Percentiles rank a stretch among this genome's conserved stretches.
phyloP scores from a whole-genome alignment of 2,797 vertebrate species.

The Ceryle rudis region DNA sequence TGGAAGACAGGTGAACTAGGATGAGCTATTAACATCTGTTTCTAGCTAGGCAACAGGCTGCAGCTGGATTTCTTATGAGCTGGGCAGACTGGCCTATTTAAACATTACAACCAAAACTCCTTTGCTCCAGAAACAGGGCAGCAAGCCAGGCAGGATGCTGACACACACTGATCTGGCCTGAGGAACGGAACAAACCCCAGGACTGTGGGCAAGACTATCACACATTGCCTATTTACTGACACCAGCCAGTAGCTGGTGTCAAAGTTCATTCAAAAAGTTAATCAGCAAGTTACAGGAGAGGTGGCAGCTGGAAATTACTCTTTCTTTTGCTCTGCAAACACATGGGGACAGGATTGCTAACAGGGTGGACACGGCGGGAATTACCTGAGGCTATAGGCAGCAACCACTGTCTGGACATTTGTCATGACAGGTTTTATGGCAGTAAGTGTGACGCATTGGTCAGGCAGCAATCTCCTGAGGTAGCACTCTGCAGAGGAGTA shows the following conservation, averaged over 20 bases:
- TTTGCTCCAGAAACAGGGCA: background rate
- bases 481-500: background rate
- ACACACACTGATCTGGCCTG: background rate
- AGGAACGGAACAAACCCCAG: background rate
- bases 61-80: background rate
- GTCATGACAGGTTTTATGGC: background rate
- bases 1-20: background rate
- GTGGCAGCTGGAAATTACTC: background rate
- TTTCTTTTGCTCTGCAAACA: background rate
- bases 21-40: background rate
- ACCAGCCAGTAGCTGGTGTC: rapidly evolving
- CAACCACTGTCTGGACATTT: background rate
- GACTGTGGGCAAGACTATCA: background rate
- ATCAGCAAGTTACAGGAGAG: background rate
- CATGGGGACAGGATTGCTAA: background rate
- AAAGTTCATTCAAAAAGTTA: background rate
- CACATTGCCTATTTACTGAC: background rate
- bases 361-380: background rate
- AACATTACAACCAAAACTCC: background rate
- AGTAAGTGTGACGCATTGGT: background rate
- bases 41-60: background rate
- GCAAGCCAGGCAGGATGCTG: background rate
- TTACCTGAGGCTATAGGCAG: background rate
- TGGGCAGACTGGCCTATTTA: background rate
- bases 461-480: background rate